Percentiles rank a stretch among this genome's conserved stretches.
These are phyloP conservation scores for Hippocampus mohnikei DNA, from an alignment of 2,113 vertebrate genomes.

Conservation along the genomic window DNA sequence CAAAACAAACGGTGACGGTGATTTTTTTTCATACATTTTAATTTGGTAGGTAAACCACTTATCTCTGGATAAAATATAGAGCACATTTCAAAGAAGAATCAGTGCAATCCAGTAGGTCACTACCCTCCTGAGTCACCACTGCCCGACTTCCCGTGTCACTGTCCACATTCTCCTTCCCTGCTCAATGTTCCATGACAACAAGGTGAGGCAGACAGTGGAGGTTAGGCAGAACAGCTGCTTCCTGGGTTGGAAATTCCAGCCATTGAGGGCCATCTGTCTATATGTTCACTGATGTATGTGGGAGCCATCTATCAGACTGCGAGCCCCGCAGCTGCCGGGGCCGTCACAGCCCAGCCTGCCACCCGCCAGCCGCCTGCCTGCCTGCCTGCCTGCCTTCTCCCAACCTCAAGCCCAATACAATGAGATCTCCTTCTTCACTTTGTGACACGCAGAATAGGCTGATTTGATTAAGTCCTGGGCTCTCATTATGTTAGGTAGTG, in stretches of 20 bases:
- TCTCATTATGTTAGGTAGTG: constrained; percentile 99
- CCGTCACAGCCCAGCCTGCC: constrained; percentile 70
- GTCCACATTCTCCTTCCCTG: constrained; percentile 83
- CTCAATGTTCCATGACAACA: constrained; percentile 94
- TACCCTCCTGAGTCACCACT: constrained; percentile 1
- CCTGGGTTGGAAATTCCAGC: constrained; percentile 88
- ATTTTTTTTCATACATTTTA: not conserved
- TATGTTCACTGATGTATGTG: constrained; percentile 91
- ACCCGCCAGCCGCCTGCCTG: constrained; percentile 67
- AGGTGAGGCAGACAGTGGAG: constrained; percentile 92
- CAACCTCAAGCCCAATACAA: constrained; percentile 85
- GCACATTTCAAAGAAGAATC: not conserved
- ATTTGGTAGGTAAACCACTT: not conserved
- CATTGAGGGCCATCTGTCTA: constrained; percentile 98
- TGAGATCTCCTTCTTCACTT: constrained; percentile 92
- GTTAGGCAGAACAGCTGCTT: constrained; percentile 95
- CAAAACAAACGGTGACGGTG: not conserved
- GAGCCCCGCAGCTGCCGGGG: constrained; percentile 86
- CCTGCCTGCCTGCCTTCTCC: constrained; percentile 64
- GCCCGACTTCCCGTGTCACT: constrained; percentile 60
- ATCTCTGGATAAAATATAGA: not conserved
- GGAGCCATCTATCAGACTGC: constrained; percentile 94
- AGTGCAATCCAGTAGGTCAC: not conserved
- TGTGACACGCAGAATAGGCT: constrained; percentile 98
- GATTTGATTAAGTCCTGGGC: constrained; percentile 99